These are phyloP conservation scores for Drosophila tani DNA, from an alignment of 1,140 invertebrate species.

Conservation along the genomic window DNA sequence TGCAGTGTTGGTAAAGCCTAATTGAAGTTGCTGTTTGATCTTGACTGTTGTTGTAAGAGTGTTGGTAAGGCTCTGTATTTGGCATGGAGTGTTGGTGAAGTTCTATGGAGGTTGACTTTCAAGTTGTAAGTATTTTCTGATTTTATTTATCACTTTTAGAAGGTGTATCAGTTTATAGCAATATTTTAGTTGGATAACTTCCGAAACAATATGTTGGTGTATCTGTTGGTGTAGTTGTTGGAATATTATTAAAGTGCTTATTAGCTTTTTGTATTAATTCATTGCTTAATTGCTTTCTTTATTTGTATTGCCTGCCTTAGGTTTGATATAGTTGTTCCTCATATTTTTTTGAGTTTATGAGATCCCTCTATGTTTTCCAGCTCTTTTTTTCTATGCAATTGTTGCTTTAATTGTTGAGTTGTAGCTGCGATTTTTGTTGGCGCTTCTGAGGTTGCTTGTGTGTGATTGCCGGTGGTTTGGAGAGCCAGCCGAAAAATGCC, in stretches of 20 bases:
- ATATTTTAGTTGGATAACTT: too few species aligned
- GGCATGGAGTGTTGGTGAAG: too few species aligned
- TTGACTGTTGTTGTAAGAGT: too few species aligned
- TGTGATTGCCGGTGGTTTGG: slow-evolving; percentile 66
- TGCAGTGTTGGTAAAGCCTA: not conserved
- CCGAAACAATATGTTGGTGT: too few species aligned
- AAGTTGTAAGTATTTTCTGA: too few species aligned
- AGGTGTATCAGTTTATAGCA: not conserved
- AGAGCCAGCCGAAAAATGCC: slow-evolving; percentile 57
- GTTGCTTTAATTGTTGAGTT: slow-evolving; percentile 15
- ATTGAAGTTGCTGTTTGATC: not conserved
- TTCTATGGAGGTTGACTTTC: too few species aligned
- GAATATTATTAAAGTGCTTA: not conserved
- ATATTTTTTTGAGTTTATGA: not conserved
- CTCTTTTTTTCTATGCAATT: not conserved
- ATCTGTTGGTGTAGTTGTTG: not conserved
- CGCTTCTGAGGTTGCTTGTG: slow-evolving; percentile 28
- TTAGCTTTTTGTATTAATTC: not conserved
- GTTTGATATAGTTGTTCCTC: not conserved
- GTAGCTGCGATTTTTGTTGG: not conserved
- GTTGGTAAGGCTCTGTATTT: too few species aligned
- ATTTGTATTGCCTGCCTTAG: not conserved
- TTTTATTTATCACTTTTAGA: not conserved
- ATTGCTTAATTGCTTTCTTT: not conserved
- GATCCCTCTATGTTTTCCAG: not conserved